These are phyloP conservation scores for Acanthosepion lycidas DNA, from an alignment of 2,888 invertebrate genomes.

Conservation along the genomic window DNA sequence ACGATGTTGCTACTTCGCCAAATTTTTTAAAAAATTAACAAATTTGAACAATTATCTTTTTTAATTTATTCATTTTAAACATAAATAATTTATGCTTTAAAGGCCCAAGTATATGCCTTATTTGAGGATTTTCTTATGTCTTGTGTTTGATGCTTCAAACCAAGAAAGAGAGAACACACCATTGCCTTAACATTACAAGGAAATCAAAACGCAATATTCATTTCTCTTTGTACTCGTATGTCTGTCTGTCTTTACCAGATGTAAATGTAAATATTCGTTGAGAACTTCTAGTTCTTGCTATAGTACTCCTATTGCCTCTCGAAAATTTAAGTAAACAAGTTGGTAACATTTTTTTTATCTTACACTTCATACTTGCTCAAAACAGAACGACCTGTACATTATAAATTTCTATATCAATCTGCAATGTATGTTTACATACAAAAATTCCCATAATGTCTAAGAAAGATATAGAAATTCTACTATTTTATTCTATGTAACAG, in stretches of 20 bases:
- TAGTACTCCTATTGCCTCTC: neutral
- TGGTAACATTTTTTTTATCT: neutral
- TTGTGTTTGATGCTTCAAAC: neutral
- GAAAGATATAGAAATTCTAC: neutral
- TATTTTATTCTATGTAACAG: neutral
- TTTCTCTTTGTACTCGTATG: neutral
- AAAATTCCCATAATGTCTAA: neutral
- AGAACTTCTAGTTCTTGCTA: neutral
- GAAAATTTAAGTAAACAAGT: neutral
- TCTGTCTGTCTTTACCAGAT: no score
- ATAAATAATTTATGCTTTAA: neutral
- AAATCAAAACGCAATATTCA: neutral
- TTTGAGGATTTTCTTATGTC: neutral
- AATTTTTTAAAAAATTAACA: no score
- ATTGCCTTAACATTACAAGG: neutral
- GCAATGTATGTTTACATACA: neutral
- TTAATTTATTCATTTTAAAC: no score
- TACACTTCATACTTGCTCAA: neutral
- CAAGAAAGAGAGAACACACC: neutral
- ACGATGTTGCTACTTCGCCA: no score
- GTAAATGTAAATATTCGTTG: neutral
- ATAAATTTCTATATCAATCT: neutral
- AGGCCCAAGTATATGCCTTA: slow-evolving; percentile 2
- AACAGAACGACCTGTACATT: neutral
- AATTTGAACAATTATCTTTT: no score